Evolutionary conservation across 2,888 invertebrate genomes (phyloP).

Genomic region (Pteria penguin): DNA sequence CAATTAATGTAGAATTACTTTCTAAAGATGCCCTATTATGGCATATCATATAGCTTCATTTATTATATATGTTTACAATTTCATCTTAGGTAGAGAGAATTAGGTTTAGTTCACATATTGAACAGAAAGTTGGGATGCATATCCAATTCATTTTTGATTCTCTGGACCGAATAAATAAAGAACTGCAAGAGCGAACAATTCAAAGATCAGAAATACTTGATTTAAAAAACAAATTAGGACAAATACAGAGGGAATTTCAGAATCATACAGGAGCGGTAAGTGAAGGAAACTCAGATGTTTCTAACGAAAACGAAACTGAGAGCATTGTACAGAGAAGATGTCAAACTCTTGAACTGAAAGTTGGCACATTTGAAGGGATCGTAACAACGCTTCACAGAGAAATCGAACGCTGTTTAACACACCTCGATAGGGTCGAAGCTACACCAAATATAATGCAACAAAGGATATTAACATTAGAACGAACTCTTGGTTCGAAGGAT

Average conservation of each 20-base stretch:
- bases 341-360: conserved; percentile 50
- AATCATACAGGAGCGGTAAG: not conserved
- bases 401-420: conserved; percentile 63
- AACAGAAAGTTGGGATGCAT: conserved; percentile 44
- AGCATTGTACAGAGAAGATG: not conserved
- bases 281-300: conserved; percentile 15
- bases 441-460: conserved; percentile 42
- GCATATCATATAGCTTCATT: no score
- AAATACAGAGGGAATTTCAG: not conserved
- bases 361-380: conserved; percentile 62
- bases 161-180: not conserved
- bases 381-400: conserved; percentile 70
- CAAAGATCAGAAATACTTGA: not conserved
- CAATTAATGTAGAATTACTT: no score
- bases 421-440: conserved; percentile 57
- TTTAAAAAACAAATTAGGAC: not conserved
- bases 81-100: conserved; percentile 41
- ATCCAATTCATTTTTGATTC: conserved; percentile 19
- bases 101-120: conserved; percentile 42
- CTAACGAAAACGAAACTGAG: not conserved
- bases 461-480: conserved; percentile 56
- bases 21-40: no score
- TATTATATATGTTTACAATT: no score
- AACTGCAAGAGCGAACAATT: not conserved
- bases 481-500: conserved; percentile 54